These are phyloP conservation scores for Nephrotoma flavescens DNA, from an alignment of 2,888 invertebrate genomes.

Conservation along the genomic window DNA sequence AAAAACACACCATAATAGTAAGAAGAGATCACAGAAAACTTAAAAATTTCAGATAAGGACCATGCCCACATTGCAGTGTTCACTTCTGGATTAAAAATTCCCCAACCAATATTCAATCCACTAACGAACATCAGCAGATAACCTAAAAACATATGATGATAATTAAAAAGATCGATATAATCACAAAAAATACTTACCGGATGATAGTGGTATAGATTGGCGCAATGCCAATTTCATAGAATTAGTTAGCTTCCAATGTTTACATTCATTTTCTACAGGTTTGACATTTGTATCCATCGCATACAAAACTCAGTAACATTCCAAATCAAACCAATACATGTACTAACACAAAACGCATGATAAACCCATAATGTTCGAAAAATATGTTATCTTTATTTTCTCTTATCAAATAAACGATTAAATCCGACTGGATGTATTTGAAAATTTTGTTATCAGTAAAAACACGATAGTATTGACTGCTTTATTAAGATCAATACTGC, in stretches of 20 bases:
- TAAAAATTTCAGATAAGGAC: neutral
- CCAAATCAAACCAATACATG: neutral
- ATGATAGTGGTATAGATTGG: neutral
- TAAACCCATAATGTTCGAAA: too few relatives aligned
- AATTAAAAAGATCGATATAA: neutral
- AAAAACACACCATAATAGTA: slow-evolving; percentile 9
- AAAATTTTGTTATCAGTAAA: too few relatives aligned
- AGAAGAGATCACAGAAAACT: slow-evolving; percentile 3
- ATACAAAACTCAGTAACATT: neutral
- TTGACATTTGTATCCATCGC: neutral
- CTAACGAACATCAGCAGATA: neutral
- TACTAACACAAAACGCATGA: neutral
- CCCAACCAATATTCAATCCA: slow-evolving; percentile 8
- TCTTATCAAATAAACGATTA: too few relatives aligned
- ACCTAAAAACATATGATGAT: neutral
- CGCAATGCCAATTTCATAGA: neutral
- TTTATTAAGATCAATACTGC: too few relatives aligned
- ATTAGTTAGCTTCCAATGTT: neutral
- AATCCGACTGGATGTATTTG: too few relatives aligned
- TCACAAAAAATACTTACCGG: neutral
- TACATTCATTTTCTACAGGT: neutral
- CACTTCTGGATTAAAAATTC: slow-evolving; percentile 8
- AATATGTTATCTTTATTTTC: neutral
- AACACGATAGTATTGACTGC: too few relatives aligned
- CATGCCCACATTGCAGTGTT: neutral